Evolutionary conservation across 2,797 vertebrate genomes (phyloP).

Genomic region (Gambelia wislizenii): DNA sequence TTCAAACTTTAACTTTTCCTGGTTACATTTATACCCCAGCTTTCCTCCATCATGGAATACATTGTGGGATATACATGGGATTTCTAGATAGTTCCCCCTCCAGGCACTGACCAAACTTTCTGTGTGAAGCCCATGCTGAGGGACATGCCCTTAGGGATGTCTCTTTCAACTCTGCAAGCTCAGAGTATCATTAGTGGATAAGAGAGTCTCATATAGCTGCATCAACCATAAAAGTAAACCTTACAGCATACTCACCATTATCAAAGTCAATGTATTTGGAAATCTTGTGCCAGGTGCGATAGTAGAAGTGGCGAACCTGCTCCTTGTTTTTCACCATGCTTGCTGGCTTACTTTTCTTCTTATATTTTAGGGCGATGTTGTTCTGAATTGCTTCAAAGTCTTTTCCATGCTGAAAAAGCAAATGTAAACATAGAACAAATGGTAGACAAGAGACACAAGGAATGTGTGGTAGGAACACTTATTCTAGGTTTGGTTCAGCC

Average conservation of each 20-base stretch:
- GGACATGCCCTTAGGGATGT: neutral
- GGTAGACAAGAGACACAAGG: neutral
- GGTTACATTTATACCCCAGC: neutral
- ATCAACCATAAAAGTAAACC: neutral
- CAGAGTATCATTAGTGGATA: neutral
- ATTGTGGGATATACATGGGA: neutral
- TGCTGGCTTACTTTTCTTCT: slow-evolving; percentile 96
- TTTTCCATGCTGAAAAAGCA: slow-evolving; percentile 89
- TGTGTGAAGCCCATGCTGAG: neutral
- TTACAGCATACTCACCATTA: slow-evolving; percentile 84
- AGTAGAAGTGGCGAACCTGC: slow-evolving; percentile 98
- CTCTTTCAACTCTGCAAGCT: neutral
- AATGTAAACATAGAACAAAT: slow-evolving; percentile 13
- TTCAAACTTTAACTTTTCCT: neutral
- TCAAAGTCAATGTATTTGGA: slow-evolving; percentile 99
- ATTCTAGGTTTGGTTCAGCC: neutral
- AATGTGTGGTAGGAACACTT: neutral
- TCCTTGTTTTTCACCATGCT: slow-evolving; percentile 99
- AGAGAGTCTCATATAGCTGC: neutral
- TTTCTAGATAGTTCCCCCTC: neutral
- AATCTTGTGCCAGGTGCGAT: slow-evolving; percentile 99
- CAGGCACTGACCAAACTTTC: neutral
- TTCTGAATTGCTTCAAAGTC: slow-evolving; percentile 99
- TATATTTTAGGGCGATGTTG: slow-evolving; percentile 97
- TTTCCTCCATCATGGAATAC: neutral